These are phyloP conservation scores for Hydrophis major DNA, from an alignment of 2,797 vertebrate species.

Conservation along the genomic window DNA sequence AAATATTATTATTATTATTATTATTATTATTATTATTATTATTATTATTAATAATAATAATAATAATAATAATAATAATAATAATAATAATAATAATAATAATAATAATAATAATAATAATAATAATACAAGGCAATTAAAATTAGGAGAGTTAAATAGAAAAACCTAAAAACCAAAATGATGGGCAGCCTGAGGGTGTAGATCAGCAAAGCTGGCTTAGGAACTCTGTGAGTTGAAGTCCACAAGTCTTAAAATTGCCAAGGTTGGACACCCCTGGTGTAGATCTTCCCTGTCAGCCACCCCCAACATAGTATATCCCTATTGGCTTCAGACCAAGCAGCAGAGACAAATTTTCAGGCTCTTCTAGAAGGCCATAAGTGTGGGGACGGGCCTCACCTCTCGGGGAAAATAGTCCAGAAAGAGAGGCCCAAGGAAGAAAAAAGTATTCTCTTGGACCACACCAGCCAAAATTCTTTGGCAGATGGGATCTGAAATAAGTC, in stretches of 20 bases:
- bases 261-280: no score
- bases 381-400: not conserved
- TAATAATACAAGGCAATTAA: not conserved
- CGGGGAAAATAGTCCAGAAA: not conserved
- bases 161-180: not conserved
- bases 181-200: not conserved
- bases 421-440: not conserved
- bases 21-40: no score
- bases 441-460: not conserved
- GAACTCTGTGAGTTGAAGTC: no score
- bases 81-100: not conserved
- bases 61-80: not conserved
- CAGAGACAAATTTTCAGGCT: not conserved
- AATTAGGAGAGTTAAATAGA: not conserved
- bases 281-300: no score
- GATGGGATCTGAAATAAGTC: not conserved
- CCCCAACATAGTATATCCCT: no score
- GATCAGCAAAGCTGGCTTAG: no score
- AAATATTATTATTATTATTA: not conserved
- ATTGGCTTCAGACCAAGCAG: not conserved
- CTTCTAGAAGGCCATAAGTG: not conserved
- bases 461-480: not conserved
- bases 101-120: not conserved
- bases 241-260: no score
- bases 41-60: not conserved